Conservation (phyloP, 64 coral and sea anemone genomes). For the Stylophora pistillata region DNA sequence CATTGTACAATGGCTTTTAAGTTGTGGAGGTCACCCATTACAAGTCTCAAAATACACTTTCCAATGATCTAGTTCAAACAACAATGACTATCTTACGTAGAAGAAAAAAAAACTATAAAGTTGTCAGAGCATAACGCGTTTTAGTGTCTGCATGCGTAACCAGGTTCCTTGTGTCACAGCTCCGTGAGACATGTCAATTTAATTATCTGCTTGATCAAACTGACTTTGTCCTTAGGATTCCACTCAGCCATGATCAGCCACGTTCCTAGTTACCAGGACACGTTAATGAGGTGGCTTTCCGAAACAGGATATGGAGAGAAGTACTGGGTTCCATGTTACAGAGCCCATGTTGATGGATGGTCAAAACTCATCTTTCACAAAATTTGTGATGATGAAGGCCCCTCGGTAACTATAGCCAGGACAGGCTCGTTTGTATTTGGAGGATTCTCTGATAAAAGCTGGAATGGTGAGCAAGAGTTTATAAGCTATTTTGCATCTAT, state of each 20-base stretch:
- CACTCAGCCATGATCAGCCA: slow-evolving; percentile 58
- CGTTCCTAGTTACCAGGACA: slow-evolving; percentile 27
- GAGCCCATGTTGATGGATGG: neutral
- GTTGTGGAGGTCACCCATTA: too few relatives aligned
- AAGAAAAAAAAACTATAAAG: too few relatives aligned
- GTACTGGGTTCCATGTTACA: slow-evolving; percentile 65
- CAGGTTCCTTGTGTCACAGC: too few relatives aligned
- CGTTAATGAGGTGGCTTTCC: slow-evolving; percentile 49
- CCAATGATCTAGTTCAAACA: too few relatives aligned
- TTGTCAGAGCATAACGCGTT: too few relatives aligned
- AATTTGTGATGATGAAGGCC: slow-evolving; percentile 52
- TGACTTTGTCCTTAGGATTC: slow-evolving; percentile 22
- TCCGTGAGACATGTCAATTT: too few relatives aligned
- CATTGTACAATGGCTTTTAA: too few relatives aligned
- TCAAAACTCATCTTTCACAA: neutral
- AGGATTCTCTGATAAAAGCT: slow-evolving; percentile 57
- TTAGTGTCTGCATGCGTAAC: too few relatives aligned
- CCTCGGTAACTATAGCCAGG: slow-evolving; percentile 36
- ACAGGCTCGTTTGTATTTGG: slow-evolving; percentile 37
- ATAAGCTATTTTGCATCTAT: neutral
- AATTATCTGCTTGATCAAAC: neutral
- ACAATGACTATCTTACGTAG: too few relatives aligned
- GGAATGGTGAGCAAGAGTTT: slow-evolving; percentile 9
- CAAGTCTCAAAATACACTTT: too few relatives aligned
- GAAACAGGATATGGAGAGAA: neutral